A percentile compares a stretch with the other conserved stretches of the same genome.
These are phyloP conservation scores for Zaprionus kolodkinae DNA, from an alignment of 1,140 invertebrate species.

Conservation along the genomic window DNA sequence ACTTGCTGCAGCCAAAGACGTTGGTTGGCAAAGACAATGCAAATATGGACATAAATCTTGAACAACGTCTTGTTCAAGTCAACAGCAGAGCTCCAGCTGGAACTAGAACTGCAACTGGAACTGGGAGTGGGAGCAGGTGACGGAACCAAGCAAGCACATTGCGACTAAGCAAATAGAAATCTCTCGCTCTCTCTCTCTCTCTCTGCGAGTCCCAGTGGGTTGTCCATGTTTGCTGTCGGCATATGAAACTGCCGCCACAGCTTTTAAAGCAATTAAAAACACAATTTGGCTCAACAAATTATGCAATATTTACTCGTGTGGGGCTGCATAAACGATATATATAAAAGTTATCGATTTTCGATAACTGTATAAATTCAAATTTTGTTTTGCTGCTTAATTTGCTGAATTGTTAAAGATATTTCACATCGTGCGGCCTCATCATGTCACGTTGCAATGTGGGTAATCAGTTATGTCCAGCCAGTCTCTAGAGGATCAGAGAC, in stretches of 20 bases:
- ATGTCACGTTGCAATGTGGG: too few species aligned
- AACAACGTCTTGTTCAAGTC: slow-evolving; percentile 53
- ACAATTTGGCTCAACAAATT: background rate
- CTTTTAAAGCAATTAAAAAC: slow-evolving; percentile 9
- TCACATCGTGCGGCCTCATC: too few species aligned
- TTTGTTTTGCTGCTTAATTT: too few species aligned
- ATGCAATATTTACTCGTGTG: background rate
- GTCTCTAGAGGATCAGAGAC: too few species aligned
- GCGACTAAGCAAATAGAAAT: slow-evolving; percentile 1
- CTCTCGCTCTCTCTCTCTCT: background rate
- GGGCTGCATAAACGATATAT: too few species aligned
- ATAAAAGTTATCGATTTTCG: too few species aligned
- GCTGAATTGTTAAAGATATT: too few species aligned
- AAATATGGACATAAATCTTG: slow-evolving; percentile 63
- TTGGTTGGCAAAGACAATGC: slow-evolving; percentile 50
- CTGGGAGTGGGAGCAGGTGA: background rate
- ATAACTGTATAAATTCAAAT: too few species aligned
- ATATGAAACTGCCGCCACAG: background rate
- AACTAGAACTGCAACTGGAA: slow-evolving; percentile 22
- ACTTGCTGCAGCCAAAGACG: slow-evolving; percentile 30
- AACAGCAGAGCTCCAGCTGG: slow-evolving; percentile 35
- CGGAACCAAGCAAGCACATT: background rate
- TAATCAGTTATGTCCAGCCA: too few species aligned
- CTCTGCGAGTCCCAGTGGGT: background rate
- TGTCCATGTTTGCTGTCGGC: background rate